Conservation (phyloP, 2,888 invertebrate genomes). For the Melinopterus prodromus region DNA sequence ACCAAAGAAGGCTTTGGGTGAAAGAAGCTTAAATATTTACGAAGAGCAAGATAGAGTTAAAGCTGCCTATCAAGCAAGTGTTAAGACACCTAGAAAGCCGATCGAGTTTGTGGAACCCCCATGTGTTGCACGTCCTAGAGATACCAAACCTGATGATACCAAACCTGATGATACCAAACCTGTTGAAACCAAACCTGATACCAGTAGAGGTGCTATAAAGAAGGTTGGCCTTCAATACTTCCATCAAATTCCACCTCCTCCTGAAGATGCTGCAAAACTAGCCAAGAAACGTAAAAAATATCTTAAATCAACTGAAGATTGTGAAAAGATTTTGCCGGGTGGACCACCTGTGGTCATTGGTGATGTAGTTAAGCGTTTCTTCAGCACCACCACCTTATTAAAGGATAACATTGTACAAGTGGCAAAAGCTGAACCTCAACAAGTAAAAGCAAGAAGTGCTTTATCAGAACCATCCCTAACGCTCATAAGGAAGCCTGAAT, state of each 20-base stretch:
- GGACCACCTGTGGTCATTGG: background rate
- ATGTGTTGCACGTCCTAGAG: too few relatives aligned
- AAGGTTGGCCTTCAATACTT: background rate
- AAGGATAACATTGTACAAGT: background rate
- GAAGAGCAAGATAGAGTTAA: too few relatives aligned
- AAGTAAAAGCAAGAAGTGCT: too few relatives aligned
- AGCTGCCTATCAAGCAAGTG: too few relatives aligned
- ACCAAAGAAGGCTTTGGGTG: too few relatives aligned
- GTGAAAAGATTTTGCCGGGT: background rate
- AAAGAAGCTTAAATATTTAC: too few relatives aligned
- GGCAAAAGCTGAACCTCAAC: background rate
- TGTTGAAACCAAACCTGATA: background rate
- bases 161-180: background rate
- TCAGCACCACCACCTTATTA: background rate
- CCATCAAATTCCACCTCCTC: background rate
- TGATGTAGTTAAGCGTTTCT: background rate
- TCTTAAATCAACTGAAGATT: too few relatives aligned
- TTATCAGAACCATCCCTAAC: background rate
- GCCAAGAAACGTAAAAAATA: background rate
- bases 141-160: background rate
- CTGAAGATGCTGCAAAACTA: background rate
- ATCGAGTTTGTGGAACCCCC: too few relatives aligned
- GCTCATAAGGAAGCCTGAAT: background rate
- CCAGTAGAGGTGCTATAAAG: background rate
- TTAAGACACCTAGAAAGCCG: too few relatives aligned